Evolutionary conservation across 1,140 invertebrate genomes (phyloP).

Genomic region (Caerostris extrusa): DNA sequence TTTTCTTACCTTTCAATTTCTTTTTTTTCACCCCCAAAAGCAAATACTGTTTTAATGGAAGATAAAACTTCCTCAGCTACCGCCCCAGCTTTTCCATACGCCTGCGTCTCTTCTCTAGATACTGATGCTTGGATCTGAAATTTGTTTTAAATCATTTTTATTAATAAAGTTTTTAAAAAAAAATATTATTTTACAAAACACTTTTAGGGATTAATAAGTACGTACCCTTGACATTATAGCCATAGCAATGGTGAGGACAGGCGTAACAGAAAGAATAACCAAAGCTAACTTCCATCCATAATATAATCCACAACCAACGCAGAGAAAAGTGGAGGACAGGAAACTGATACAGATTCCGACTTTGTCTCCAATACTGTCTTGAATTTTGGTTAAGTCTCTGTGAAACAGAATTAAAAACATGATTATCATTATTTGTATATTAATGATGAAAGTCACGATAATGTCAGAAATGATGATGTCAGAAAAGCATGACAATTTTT

Average conservation of each 20-base stretch:
- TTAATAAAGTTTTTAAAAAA: not conserved
- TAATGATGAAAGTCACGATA: too few relatives aligned
- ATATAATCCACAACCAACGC: constrained; percentile 81
- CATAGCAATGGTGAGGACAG: constrained; percentile 78
- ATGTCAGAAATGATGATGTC: too few relatives aligned
- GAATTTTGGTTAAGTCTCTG: constrained; percentile 83
- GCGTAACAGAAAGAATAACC: constrained; percentile 82
- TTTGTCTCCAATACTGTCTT: constrained; percentile 85
- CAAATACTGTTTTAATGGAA: constrained; percentile 81
- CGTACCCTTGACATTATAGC: constrained; percentile 78
- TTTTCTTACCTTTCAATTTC: constrained; percentile 80
- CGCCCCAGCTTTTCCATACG: constrained; percentile 82
- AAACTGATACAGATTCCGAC: constrained; percentile 81
- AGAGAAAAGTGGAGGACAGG: constrained; percentile 80
- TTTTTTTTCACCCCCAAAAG: constrained; percentile 82
- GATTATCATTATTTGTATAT: too few relatives aligned
- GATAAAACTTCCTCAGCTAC: constrained; percentile 83
- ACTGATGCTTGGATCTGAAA: constrained; percentile 63
- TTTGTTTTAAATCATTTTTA: too few relatives aligned
- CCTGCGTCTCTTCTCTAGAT: constrained; percentile 79
- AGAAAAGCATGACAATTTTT: not conserved
- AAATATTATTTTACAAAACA: not conserved
- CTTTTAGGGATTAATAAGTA: not conserved
- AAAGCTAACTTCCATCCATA: constrained; percentile 83
- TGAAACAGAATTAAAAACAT: too few relatives aligned